Conservation (phyloP, 1,140 invertebrate genomes). For the Limonius californicus region DNA sequence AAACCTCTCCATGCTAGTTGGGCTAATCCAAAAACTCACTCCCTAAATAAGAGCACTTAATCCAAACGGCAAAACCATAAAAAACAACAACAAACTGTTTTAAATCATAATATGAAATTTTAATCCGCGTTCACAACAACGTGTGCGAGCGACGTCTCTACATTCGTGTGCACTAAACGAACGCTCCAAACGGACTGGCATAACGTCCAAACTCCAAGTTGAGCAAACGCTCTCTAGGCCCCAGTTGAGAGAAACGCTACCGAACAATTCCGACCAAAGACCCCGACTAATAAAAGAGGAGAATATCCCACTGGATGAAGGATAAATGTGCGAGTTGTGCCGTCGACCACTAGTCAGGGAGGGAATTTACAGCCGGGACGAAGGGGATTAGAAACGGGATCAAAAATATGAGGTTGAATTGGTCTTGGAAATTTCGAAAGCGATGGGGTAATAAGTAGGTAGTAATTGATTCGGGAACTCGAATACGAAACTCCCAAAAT, state of each 20-base stretch:
- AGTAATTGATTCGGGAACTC: too few relatives aligned
- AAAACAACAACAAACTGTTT: background rate
- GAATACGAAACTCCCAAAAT: too few relatives aligned
- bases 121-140: background rate
- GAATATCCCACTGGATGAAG: constrained; percentile 13
- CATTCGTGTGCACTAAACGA: constrained; percentile 21
- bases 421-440: too few relatives aligned
- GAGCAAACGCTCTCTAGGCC: constrained; percentile 10
- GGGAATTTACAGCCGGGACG: background rate
- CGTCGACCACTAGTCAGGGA: background rate
- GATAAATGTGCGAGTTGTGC: constrained; percentile 9
- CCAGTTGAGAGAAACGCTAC: constrained; percentile 3
- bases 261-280: constrained; percentile 17
- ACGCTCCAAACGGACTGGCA: constrained; percentile 17
- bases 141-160: constrained; percentile 21
- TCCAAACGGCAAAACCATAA: background rate
- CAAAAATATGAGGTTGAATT: too few relatives aligned
- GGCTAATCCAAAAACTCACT: background rate
- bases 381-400: background rate
- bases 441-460: too few relatives aligned
- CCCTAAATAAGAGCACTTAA: background rate
- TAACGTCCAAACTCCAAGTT: constrained; percentile 12
- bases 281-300: constrained; percentile 8
- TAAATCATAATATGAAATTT: constrained; percentile 11
- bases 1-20: background rate